phyloP scores from a whole-genome alignment of 2,113 vertebrate genomes.

The Megalops atlanticus region DNA sequence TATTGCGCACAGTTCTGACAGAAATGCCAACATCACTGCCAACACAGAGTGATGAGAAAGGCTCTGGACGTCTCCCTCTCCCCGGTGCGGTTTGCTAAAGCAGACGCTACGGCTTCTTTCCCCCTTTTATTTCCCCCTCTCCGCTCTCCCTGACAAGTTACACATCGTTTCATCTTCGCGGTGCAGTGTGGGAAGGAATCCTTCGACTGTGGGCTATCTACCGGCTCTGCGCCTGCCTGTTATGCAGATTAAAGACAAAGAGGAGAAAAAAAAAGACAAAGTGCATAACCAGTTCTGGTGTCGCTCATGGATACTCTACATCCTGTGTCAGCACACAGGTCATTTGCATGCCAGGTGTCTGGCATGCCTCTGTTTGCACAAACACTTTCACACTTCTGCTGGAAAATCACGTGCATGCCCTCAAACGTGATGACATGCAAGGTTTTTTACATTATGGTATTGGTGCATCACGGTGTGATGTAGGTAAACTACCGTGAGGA shows the following conservation, averaged over 20 bases:
- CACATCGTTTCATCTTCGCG: slow-evolving; percentile 25
- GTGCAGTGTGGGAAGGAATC: slow-evolving; percentile 24
- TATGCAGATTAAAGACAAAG: background rate
- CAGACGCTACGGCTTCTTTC: slow-evolving; percentile 29
- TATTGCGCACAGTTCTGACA: slow-evolving; percentile 45
- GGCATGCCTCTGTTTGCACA: background rate
- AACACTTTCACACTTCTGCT: background rate
- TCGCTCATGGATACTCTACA: background rate
- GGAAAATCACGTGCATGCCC: too few species aligned
- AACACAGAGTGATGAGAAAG: slow-evolving; percentile 43
- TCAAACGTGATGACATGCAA: background rate
- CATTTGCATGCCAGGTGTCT: background rate
- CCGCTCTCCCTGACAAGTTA: slow-evolving; percentile 34
- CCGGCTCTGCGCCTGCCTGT: background rate
- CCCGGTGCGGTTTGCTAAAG: slow-evolving; percentile 28
- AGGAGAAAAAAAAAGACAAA: background rate
- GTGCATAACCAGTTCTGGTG: slow-evolving; percentile 2
- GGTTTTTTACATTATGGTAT: background rate
- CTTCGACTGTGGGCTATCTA: background rate
- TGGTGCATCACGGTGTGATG: too few species aligned
- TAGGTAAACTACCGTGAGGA: too few species aligned
- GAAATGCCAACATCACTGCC: slow-evolving; percentile 45
- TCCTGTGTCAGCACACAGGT: background rate
- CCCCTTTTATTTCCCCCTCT: background rate
- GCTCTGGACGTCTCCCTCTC: slow-evolving; percentile 36